Evolutionary conservation across 2,113 vertebrate genomes (phyloP).

Genomic region (Sciurus niger): DNA sequence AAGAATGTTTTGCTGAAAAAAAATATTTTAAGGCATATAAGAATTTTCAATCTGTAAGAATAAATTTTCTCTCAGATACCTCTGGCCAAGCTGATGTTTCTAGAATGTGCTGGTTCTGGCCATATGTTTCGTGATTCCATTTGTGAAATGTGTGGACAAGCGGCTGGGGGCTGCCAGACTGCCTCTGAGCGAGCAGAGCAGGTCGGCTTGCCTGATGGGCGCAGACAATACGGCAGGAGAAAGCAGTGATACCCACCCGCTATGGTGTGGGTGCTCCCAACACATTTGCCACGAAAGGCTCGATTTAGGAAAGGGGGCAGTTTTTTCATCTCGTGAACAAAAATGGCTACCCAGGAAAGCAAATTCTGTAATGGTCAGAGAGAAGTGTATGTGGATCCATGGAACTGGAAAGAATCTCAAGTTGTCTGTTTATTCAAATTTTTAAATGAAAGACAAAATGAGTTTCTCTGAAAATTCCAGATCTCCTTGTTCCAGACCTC

Average conservation of each 20-base stretch:
- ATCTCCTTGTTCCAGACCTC: neutral
- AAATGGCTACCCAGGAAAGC: neutral
- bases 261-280: conserved; percentile 60
- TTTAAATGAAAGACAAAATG: neutral
- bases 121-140: conserved; percentile 65
- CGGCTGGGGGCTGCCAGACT: conserved; percentile 80
- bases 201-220: conserved; percentile 29
- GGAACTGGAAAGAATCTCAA: neutral
- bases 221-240: conserved; percentile 50
- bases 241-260: neutral
- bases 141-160: conserved; percentile 80
- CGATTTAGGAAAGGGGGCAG: neutral
- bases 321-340: conserved; percentile 20
- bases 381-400: neutral
- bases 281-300: conserved; percentile 26
- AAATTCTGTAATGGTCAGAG: neutral
- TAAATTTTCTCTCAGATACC: conserved; percentile 71
- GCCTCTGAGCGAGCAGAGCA: conserved; percentile 29
- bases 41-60: conserved; percentile 54
- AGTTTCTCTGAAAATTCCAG: neutral
- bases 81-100: conserved; percentile 57
- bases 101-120: conserved; percentile 74
- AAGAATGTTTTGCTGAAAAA: neutral
- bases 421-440: neutral
- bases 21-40: neutral